Evolutionary conservation across 1,140 invertebrate species (phyloP).

Genomic region (Temnothorax curvispinosus): DNA sequence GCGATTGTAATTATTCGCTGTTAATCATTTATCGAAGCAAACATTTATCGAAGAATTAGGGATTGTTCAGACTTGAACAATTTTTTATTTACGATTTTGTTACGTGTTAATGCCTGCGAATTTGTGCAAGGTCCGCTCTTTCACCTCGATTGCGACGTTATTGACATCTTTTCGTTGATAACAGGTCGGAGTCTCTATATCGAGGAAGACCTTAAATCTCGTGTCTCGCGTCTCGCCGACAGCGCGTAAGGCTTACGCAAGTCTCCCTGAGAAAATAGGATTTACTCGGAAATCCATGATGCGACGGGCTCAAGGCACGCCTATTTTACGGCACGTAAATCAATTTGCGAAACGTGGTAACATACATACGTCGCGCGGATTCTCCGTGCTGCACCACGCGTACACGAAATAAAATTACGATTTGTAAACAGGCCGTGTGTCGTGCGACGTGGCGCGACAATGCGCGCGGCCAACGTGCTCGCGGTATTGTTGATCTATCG

Average conservation of each 20-base stretch:
- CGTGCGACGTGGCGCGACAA: not conserved
- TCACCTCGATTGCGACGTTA: not conserved
- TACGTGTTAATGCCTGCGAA: not conserved
- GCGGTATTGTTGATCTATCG: conserved; percentile 30
- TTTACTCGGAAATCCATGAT: not conserved
- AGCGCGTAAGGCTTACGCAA: not conserved
- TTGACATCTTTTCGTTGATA: not conserved
- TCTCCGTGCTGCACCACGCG: not conserved
- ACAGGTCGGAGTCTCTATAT: not conserved
- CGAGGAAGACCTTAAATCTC: not conserved
- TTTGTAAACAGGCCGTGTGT: conserved; percentile 28
- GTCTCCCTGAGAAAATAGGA: not conserved
- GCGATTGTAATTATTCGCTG: not conserved
- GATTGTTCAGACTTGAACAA: too few species aligned
- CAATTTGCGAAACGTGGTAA: conserved; percentile 28
- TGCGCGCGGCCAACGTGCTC: not conserved
- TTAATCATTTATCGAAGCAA: not conserved
- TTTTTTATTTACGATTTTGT: not conserved
- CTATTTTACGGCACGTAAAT: conserved; percentile 25
- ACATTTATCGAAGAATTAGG: not conserved
- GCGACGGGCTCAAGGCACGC: not conserved
- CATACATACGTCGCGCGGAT: not conserved
- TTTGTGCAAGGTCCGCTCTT: not conserved
- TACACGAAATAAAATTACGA: conserved; percentile 45
- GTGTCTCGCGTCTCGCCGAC: not conserved